Evolutionary conservation across 37 sponge, comb jelly and placozoan genomes (phyloP), one percentile per base, ranked within the genome.

Genomic region (Oopsacas minuta): DNA sequence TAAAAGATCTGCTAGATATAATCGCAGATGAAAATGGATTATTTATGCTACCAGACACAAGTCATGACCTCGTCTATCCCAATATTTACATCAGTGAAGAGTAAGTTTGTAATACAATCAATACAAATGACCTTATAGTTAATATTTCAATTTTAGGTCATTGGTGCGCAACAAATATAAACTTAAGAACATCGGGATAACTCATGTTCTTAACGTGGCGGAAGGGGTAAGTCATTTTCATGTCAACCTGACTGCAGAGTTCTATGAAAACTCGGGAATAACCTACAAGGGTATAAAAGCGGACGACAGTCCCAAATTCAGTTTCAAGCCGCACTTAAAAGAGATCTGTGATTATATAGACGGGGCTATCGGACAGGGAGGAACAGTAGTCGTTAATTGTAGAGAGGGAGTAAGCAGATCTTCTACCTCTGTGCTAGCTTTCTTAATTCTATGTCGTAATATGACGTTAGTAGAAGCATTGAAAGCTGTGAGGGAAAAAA

Each of bases 61-160:
- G 75, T n/a, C 75, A 61, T 61, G 75, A 61, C 75, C 75, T 61
- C 7, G 75, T 61, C 28, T 61, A 61, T n/a, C 75, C 75, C 20
- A 10, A 61, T 34, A 61, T 61, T 32, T 61, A 61, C 30, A 61
- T 61, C 30, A 61, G 75, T 61, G 75, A 61, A 61, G 75, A 61
- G 75, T 61, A 34, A 61, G 75, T 61, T 20, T n/a, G n/a, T n/a
- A n/a, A n/a, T n/a, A n/a, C n/a, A n/a, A n/a, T n/a, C n/a, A n/a
- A n/a, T n/a, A 42, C 49, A 17, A 17, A 42, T 42, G 15, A 42
- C 8, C 49, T 42, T 42, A 42, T 42, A 42, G 15, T 17, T 8
- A 42, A 42, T n/a, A 42, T 15, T 42, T 15, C 15, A 15, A 20
- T 61, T 12, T 25, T 61, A 61, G 75, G 22, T 61, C 75, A 5